Conservation (phyloP, 2,888 invertebrate genomes). For the Catocala sponsa region DNA sequence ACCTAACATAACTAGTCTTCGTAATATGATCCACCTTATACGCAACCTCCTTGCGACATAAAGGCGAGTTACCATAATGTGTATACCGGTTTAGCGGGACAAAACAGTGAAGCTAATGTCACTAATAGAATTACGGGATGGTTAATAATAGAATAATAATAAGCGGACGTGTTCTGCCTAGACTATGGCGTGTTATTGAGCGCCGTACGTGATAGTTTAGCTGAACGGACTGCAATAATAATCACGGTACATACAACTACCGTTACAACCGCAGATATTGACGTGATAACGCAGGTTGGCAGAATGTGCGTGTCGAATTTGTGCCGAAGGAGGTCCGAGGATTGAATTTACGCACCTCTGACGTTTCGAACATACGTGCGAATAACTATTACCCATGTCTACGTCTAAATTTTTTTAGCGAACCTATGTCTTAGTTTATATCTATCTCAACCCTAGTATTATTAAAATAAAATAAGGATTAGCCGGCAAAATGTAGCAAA, state of each 20-base stretch:
- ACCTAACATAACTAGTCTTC: too few species aligned
- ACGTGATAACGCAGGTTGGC: slow-evolving; percentile 4
- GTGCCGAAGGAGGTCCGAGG: background rate
- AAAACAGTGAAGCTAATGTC: slow-evolving; percentile 45
- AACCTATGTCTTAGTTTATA: too few species aligned
- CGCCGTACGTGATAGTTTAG: slow-evolving; percentile 45
- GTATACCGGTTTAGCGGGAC: slow-evolving; percentile 14
- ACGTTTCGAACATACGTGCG: too few species aligned
- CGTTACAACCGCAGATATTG: slow-evolving; percentile 35
- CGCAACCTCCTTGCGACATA: too few species aligned
- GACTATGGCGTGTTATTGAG: slow-evolving; percentile 23
- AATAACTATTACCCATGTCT: too few species aligned
- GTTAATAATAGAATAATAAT: slow-evolving; percentile 52
- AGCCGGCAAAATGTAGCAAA: too few species aligned
- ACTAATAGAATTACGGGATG: slow-evolving; percentile 50
- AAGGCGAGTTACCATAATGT: slow-evolving; percentile 23
- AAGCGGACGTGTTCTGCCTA: slow-evolving; percentile 52
- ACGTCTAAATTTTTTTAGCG: too few species aligned
- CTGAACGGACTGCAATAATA: slow-evolving; percentile 31
- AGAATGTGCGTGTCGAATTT: slow-evolving; percentile 24
- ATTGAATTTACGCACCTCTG: too few species aligned
- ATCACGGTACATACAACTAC: slow-evolving; percentile 15
- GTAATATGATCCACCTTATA: too few species aligned
- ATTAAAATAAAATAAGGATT: too few species aligned
- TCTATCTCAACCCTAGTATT: too few species aligned